Percentiles rank a stretch among this genome's conserved stretches.
Evolutionary conservation across 2,797 vertebrate genomes (phyloP).

Genomic region (Coregonus suidteri): DNA sequence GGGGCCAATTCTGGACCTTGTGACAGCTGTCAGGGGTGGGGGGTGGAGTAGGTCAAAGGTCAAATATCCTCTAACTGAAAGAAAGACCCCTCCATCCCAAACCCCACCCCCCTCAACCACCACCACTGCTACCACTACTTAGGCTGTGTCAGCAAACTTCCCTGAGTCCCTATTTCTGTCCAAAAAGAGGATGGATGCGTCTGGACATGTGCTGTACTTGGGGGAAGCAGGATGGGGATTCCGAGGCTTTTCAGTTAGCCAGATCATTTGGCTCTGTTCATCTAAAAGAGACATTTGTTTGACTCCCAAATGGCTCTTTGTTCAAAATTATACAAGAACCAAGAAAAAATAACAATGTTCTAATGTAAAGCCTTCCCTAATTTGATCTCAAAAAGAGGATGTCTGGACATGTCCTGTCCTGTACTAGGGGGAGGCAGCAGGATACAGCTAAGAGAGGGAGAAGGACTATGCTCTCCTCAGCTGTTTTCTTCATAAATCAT

Average conservation of each 20-base stretch:
- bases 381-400: not conserved
- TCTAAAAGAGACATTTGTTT: too few relatives aligned
- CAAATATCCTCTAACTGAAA: conserved; percentile 57
- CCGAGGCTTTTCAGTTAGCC: not conserved
- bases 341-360: not conserved
- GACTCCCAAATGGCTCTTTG: not conserved
- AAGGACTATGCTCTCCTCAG: not conserved
- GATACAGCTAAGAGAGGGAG: not conserved
- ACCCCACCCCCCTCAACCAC: not conserved
- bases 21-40: conserved; percentile 71
- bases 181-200: not conserved
- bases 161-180: not conserved
- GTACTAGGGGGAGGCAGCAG: not conserved
- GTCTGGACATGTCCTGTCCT: not conserved
- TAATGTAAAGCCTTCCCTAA: not conserved
- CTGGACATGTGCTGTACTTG: not conserved
- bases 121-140: not conserved
- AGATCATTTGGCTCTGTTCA: not conserved
- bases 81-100: conserved; percentile 27
- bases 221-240: not conserved
- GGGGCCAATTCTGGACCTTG: conserved; percentile 67
- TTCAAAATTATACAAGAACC: not conserved
- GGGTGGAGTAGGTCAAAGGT: conserved; percentile 60
- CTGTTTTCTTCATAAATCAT: not conserved
- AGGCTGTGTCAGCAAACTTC: not conserved